Base-by-base conservation (phyloP, 2,797 vertebrate species). In the Tokudaia tokunoshimensis region DNA sequence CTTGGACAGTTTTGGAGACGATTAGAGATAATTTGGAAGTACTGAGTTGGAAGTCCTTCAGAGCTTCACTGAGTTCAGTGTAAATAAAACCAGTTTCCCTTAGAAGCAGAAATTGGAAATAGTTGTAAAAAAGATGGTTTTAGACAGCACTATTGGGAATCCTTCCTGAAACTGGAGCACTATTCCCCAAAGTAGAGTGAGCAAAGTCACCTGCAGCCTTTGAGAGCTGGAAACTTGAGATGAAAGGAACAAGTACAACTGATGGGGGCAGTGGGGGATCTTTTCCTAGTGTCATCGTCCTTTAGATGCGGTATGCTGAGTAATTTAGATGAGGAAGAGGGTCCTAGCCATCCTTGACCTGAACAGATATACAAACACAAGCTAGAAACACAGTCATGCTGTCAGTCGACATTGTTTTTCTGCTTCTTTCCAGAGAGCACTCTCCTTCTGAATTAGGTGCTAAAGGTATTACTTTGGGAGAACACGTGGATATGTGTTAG, bases 51-150 rank as follows among this genome's bases (percentile, higher is more conserved):
- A 96, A 93, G 37, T 20, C 6, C 74, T 94, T 50, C 47, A 90
- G 31, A 47, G 61, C 88, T 85, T 79, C 76, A 41, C 55, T 86
- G 31, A 83, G 17, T 55, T 81, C 93, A 78, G 0, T 67, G 78
- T 61, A 88, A 92, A 92, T 31, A 76, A 47, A 91, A 89, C 82
- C 37, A 75, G 11, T 26, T 92, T 92, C 72, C 29, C 92, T 91
- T 87, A 75, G 91, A 84, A 89, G 50, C 61, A 74, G n/a, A 96
- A 89, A n/a, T 57, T 76, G 81, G 82, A 97, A 92, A 94, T 72
- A 84, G 57, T 93, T 96, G 12, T 91, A 80, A 94, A 91, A 82
- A 85, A 29, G 26, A 92, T 65, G 55, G 31, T 72, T 93, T n/a
- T 92, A 93, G 94, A 76, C 52, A 31, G 22, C 3, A 31, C 78